Evolutionary conservation across 2,888 invertebrate species (phyloP).

Genomic region (Drosophila barbarae): DNA sequence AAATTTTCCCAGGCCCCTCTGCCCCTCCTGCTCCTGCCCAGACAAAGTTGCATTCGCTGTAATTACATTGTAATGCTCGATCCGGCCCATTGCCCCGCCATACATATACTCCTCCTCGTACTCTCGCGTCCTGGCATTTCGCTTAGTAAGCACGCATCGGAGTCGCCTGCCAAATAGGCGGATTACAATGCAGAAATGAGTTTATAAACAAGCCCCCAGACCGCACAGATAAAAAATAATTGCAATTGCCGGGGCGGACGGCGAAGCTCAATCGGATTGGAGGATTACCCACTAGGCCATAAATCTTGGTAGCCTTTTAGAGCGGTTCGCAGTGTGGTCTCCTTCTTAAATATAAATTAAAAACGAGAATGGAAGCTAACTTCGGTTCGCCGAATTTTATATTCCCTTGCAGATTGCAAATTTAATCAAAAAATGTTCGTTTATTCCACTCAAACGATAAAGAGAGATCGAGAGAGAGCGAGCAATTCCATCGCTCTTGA

Average conservation of each 20-base stretch:
- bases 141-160: constrained; percentile 59
- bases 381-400: no score
- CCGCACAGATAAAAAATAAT: constrained; percentile 69
- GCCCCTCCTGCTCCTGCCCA: constrained; percentile 16
- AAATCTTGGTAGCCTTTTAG: constrained; percentile 9
- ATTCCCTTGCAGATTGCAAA: no score
- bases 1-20: constrained; percentile 39
- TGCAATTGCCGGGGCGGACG: constrained; percentile 54
- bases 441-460: no score
- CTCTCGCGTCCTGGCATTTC: constrained; percentile 26
- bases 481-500: no score
- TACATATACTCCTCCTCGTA: background rate
- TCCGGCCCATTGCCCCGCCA: constrained; percentile 24
- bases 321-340: background rate
- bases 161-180: constrained; percentile 65
- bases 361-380: no score
- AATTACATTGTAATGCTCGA: constrained; percentile 68
- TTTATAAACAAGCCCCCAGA: constrained; percentile 68
- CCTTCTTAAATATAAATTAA: background rate
- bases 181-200: constrained; percentile 72
- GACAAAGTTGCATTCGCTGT: constrained; percentile 69
- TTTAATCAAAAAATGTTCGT: no score
- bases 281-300: constrained; percentile 9
- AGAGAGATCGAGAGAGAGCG: no score
- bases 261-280: constrained; percentile 18